Base-by-base conservation (phyloP, 2,113 vertebrate genomes). In the Carassius auratus region DNA sequence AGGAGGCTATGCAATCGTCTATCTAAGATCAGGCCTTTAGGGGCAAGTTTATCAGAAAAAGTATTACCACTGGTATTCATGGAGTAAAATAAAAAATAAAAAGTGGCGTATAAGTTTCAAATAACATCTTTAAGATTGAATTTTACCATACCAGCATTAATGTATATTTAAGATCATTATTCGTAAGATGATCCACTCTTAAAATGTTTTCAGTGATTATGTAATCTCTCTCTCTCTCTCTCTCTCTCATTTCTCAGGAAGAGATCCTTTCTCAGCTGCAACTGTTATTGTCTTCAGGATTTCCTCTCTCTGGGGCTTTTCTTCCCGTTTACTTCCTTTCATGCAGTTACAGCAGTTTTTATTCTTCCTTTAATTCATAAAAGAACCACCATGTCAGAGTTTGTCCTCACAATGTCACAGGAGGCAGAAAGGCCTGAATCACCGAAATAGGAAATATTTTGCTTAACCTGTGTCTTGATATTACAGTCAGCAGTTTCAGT, bases 231-330 rank as follows among this genome's bases (percentile, higher is more conserved):
- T 50, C 42, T 26, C n/a, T 36, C n/a, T 66, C 14, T n/a, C 12
- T 74, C 30, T 36, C 78, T 61, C 0, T 64, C 12, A 64, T 87
- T 91, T 87, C 55, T 79, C 42, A 87, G 85, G 84, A 80, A 82
- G 66, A 78, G 86, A 88, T 85, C 90, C 84, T 88, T 88, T 90
- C 87, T 87, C 79, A 81, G 83, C 86, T 61, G 88, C 10, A 81
- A 91, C 89, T 89, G 90, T 92, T 91, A 90, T 90, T 91, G 85
- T 91, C 74, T 84, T 86, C 91, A 92, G 92, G 93, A 95, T 93
- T 93, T 95, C 92, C 87, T 89, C 62, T 82, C 86, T 42, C 83
- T 66, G 30, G 38, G 55, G 42, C 61, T 76, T 71, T 88, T 86
- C 78, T 69, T 87, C 79, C 80, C 57, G 12, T 69, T 75, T 74